phyloP scores from a whole-genome alignment of 2,797 vertebrate species.

The Atherinosoma microstoma region DNA sequence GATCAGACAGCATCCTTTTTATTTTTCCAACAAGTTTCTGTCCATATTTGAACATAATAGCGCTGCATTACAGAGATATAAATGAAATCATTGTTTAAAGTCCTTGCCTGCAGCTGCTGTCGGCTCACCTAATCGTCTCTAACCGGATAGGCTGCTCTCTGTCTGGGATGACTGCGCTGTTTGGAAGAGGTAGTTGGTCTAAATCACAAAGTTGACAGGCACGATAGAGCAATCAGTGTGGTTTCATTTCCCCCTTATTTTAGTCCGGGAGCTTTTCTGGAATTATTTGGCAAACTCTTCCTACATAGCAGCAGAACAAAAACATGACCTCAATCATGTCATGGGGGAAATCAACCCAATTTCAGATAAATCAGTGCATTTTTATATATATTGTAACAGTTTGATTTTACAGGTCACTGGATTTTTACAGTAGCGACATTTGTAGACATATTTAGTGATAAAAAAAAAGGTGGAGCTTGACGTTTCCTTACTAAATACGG shows the following conservation, averaged over 20 bases:
- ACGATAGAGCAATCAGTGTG: not conserved
- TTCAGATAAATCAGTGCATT: conserved; percentile 12
- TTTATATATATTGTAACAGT: not conserved
- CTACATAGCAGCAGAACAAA: conserved; percentile 1
- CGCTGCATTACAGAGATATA: not conserved
- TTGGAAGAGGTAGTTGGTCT: conserved; percentile 22
- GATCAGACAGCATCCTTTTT: conserved; percentile 77
- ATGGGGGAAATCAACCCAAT: not conserved
- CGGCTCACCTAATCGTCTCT: conserved; percentile 8
- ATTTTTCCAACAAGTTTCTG: conserved; percentile 67
- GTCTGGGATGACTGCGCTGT: conserved; percentile 57
- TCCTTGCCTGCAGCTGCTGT: conserved; percentile 14
- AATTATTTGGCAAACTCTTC: not conserved
- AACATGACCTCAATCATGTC: not conserved
- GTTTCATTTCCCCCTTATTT: not conserved
- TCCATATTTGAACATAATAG: conserved; percentile 42
- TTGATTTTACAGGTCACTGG: not conserved
- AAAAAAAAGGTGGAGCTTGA: not conserved
- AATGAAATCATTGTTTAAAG: conserved; percentile 15
- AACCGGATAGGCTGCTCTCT: conserved; percentile 35
- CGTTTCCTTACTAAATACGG: conserved; percentile 8
- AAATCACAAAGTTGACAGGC: conserved; percentile 57
- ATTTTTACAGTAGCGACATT: not conserved
- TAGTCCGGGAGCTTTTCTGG: not conserved
- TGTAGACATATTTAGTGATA: not conserved